Conservation (phyloP, 1,140 invertebrate species). For the Cecropterus lyciades region DNA sequence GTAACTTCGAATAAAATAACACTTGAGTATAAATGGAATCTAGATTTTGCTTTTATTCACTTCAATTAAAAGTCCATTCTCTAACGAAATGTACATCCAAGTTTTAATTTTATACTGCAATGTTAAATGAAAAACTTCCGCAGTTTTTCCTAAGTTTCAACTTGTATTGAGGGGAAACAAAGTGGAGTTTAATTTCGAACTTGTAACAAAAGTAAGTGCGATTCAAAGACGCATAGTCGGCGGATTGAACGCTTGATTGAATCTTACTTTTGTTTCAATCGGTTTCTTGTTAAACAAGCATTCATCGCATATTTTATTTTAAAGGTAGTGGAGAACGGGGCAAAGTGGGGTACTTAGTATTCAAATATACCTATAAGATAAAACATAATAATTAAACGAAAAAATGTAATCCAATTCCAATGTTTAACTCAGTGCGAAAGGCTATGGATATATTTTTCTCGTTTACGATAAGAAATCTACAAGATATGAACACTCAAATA, state of each 20-base stretch:
- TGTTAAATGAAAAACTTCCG: neutral
- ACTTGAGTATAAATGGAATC: neutral
- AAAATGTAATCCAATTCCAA: too few relatives aligned
- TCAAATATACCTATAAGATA: too few relatives aligned
- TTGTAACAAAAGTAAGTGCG: constrained; percentile 16
- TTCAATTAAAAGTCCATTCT: constrained; percentile 17
- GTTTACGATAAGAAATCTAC: too few relatives aligned
- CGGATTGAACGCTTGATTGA: constrained; percentile 7
- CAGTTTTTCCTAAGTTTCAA: constrained; percentile 6
- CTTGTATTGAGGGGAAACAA: constrained; percentile 14
- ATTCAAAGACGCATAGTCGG: constrained; percentile 2
- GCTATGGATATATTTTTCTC: too few relatives aligned
- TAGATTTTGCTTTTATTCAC: constrained; percentile 7
- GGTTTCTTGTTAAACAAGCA: too few relatives aligned
- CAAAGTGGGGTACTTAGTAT: too few relatives aligned
- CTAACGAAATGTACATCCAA: neutral
- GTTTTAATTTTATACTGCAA: constrained; percentile 11
- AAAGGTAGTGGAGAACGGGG: too few relatives aligned
- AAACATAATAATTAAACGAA: too few relatives aligned
- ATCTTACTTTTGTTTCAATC: too few relatives aligned
- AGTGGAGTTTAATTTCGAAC: constrained; percentile 20
- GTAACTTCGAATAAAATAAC: neutral
- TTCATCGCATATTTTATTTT: too few relatives aligned
- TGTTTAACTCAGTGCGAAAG: too few relatives aligned
- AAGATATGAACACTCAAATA: too few relatives aligned